A percentile compares a stretch with the other conserved stretches of the same genome.
These are phyloP conservation scores for Nebria ingens DNA, from an alignment of 1,140 invertebrate genomes.

Conservation along the genomic window DNA sequence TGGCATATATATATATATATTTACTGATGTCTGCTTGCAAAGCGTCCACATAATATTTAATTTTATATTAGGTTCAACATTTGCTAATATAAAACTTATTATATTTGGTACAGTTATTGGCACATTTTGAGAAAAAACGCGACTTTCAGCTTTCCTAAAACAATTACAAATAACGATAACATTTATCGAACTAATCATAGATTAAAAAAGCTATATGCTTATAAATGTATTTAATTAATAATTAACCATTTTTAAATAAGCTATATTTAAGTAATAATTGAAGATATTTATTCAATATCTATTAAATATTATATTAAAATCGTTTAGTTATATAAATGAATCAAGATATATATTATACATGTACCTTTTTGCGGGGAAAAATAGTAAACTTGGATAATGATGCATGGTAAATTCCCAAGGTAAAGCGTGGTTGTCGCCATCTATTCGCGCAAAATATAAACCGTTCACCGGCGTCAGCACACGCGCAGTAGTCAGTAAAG, in stretches of 20 bases:
- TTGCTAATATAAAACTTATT: constrained; percentile 58
- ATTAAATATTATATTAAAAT: background rate
- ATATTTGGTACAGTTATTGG: constrained; percentile 57
- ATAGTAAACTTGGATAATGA: constrained; percentile 61
- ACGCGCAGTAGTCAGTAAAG: constrained; percentile 52
- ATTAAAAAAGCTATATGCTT: too few species aligned
- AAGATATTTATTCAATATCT: constrained; percentile 2
- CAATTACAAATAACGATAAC: constrained; percentile 10
- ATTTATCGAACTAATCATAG: constrained; percentile 11
- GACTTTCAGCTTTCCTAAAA: constrained; percentile 60
- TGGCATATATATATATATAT: background rate
- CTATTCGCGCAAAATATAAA: constrained; percentile 56
- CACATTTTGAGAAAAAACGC: constrained; percentile 50
- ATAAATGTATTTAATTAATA: background rate
- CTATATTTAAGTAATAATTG: constrained; percentile 6
- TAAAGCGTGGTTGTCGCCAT: constrained; percentile 68
- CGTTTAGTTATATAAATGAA: constrained; percentile 9
- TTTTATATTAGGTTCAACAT: constrained; percentile 38
- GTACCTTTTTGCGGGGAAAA: constrained; percentile 58
- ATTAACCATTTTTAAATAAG: constrained; percentile 9
- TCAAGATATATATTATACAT: constrained; percentile 16
- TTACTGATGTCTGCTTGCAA: constrained; percentile 29
- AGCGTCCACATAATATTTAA: constrained; percentile 30
- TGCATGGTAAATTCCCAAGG: constrained; percentile 71
- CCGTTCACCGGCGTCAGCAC: constrained; percentile 44